These are phyloP conservation scores for Oceanites oceanicus DNA, from an alignment of 2,113 vertebrate species.

Conservation along the genomic window DNA sequence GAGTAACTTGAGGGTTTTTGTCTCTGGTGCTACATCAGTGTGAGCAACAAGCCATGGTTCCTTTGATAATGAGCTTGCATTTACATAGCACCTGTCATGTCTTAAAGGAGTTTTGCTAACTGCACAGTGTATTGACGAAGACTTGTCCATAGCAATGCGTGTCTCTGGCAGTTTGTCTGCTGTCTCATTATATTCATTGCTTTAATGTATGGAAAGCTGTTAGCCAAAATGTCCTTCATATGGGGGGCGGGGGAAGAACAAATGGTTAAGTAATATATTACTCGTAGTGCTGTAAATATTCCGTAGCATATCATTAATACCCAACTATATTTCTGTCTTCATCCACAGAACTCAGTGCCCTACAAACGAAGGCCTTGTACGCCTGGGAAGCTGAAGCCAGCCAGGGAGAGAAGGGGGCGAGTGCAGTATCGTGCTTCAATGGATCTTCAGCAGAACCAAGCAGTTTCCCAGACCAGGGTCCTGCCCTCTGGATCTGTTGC, in stretches of 20 bases:
- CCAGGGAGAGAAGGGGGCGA: background rate
- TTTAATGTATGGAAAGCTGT: slow-evolving; percentile 38
- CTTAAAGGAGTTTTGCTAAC: background rate
- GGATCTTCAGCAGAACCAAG: background rate
- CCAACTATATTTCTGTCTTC: background rate
- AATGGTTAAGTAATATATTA: background rate
- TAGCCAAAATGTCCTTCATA: background rate
- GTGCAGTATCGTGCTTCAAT: fast-evolving
- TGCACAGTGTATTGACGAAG: background rate
- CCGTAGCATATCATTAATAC: background rate
- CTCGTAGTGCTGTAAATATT: slow-evolving; percentile 21
- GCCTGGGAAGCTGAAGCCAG: background rate
- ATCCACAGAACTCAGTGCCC: background rate
- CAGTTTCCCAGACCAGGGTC: background rate
- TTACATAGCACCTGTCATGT: background rate
- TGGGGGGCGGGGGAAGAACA: background rate
- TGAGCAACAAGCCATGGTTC: background rate
- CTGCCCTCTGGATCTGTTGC: background rate
- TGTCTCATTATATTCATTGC: background rate
- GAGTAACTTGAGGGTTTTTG: background rate
- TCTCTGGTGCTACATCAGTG: background rate
- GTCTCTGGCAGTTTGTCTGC: background rate
- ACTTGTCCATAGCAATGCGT: background rate
- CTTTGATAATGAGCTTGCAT: background rate
- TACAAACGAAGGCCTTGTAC: fast-evolving